Conservation (phyloP, 2,113 vertebrate species). For the Acrocephalus kingi region DNA sequence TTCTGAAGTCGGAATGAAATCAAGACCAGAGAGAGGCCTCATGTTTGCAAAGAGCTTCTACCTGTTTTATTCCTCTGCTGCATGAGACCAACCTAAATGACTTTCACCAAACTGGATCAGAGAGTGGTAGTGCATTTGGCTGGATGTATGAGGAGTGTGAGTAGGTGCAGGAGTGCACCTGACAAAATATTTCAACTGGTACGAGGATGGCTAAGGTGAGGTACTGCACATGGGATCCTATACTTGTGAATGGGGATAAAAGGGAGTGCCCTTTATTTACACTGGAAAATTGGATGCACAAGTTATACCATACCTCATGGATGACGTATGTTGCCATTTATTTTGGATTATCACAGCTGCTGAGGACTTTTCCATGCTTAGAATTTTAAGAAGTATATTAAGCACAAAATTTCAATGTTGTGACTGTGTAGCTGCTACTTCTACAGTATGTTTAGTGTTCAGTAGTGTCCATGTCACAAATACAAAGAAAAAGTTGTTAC, state of each 20-base stretch:
- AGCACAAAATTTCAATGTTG: constrained; percentile 32
- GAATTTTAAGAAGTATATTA: not conserved
- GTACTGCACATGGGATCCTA: constrained; percentile 1
- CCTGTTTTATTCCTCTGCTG: not conserved
- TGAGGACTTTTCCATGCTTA: constrained; percentile 23
- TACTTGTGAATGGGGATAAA: constrained; percentile 35
- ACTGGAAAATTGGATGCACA: constrained; percentile 58
- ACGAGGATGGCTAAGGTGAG: constrained; percentile 1
- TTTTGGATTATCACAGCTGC: constrained; percentile 20
- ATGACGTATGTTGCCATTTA: not conserved
- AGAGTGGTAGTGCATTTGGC: not conserved
- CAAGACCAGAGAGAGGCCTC: not conserved
- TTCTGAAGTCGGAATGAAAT: not conserved
- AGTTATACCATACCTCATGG: constrained; percentile 34
- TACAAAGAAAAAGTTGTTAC: not conserved
- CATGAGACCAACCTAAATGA: not conserved
- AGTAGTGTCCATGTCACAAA: not conserved
- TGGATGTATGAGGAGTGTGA: not conserved
- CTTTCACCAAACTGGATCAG: not conserved
- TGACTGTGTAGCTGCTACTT: constrained; percentile 36
- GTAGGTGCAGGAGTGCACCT: not conserved
- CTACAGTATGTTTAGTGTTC: not conserved
- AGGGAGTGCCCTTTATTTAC: constrained; percentile 21
- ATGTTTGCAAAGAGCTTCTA: not conserved
- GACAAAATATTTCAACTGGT: not conserved